Percentiles rank a stretch among this genome's conserved stretches.
phyloP scores from a whole-genome alignment of 2,797 vertebrate species.

The Manis javanica region DNA sequence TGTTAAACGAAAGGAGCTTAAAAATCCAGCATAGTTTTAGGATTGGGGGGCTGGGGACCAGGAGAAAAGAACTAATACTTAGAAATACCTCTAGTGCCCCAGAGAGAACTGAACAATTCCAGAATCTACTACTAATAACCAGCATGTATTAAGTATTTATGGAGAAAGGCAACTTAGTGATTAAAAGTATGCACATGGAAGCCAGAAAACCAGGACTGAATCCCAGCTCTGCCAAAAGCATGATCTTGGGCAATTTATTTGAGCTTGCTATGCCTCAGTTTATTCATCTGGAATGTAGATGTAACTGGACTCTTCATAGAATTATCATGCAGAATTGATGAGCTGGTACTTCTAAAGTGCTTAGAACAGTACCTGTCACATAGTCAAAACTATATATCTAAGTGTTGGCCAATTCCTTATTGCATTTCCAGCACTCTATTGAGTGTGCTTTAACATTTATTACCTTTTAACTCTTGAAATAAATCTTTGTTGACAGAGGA shows the following conservation, averaged over 20 bases:
- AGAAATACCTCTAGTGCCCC: not conserved
- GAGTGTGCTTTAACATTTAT: not conserved
- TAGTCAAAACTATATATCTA: not conserved
- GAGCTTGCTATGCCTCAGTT: constrained; percentile 58
- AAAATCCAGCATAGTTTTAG: not conserved
- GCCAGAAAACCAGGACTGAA: not conserved
- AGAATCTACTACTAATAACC: not conserved
- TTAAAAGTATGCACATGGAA: not conserved
- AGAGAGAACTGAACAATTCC: not conserved
- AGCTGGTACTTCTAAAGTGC: not conserved
- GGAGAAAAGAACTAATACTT: not conserved
- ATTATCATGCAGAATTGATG: not conserved
- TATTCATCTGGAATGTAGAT: constrained; percentile 53
- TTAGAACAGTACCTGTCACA: not conserved
- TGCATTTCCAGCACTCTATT: not conserved
- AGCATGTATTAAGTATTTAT: not conserved
- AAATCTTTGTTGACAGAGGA: not conserved
- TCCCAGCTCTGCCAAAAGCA: not conserved
- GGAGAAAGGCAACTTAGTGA: not conserved
- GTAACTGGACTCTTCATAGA: not conserved
- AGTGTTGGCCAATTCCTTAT: not conserved
- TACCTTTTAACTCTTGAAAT: constrained; percentile 9
- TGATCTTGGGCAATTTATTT: not conserved
- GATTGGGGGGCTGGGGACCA: not conserved
- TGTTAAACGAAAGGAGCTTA: not conserved